Percentiles rank a stretch among this genome's conserved stretches.
Evolutionary conservation across 2,797 vertebrate species (phyloP).

Genomic region (Limosa lapponica): DNA sequence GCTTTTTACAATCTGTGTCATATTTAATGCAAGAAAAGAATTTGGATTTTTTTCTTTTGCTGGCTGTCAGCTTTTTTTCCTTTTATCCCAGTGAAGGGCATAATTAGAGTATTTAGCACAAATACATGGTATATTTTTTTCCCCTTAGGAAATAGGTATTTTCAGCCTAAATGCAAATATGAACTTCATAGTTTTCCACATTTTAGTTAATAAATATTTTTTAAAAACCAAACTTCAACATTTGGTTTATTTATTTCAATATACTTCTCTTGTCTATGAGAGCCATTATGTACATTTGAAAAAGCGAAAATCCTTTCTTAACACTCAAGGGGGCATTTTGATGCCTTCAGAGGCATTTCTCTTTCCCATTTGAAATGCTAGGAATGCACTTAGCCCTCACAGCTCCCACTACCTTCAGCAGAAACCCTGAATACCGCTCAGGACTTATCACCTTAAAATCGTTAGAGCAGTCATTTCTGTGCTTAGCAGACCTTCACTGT

Average conservation of each 20-base stretch:
- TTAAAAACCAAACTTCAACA: neutral
- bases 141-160: neutral
- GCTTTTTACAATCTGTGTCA: constrained; percentile 90
- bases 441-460: constrained; percentile 39
- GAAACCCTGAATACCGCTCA: neutral
- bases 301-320: neutral
- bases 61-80: constrained; percentile 64
- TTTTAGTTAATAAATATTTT: neutral
- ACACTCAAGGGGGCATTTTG: neutral
- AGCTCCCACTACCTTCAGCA: neutral
- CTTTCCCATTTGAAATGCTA: neutral
- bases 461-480: constrained; percentile 43
- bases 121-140: neutral
- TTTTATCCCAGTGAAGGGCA: constrained; percentile 61
- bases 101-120: constrained; percentile 63
- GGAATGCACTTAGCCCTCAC: neutral
- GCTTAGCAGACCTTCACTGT: constrained; percentile 50
- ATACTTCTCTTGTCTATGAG: neutral
- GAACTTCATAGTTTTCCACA: neutral
- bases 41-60: constrained; percentile 85
- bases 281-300: neutral
- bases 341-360: neutral
- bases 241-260: neutral
- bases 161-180: constrained; percentile 13
- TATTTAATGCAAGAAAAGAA: constrained; percentile 92